Base-by-base conservation (phyloP, 2,888 invertebrate species). In the Agrotis puta region DNA sequence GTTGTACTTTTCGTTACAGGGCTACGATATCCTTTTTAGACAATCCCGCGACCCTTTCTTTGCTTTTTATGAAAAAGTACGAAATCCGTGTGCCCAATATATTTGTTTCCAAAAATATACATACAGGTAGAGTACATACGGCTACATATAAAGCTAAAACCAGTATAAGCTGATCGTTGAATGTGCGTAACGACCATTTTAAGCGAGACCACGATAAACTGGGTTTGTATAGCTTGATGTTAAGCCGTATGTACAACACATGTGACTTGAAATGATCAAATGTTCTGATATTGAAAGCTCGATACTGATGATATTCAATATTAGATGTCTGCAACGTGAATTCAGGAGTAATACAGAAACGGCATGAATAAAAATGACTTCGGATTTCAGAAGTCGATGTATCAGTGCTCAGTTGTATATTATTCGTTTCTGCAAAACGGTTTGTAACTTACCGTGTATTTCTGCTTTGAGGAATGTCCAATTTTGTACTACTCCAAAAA, bases 221-320 rank as follows among this genome's bases (percentile, higher is more conserved):
- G 33, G 33, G 1, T 6, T 33, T 33, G 33, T 33, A 33, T 33
- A 33, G 33, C 5, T 33, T 33, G 5, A 7, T 33, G 33, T 33
- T 6, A 16, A 43, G 5, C 39, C 39, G 9, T n/a, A n/a, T n/a
- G n/a, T 16, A 74, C 61, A 64, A 64, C 70, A 82, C 53, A 78
- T 82, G 79, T 51, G 58, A 56, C 64, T n/a, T 59, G 2, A 51
- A 67, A 74, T 64, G 68, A 70, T 64, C 51, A 54, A 64, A 71
- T 72, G 33, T 53, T 69, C 56, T 48, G 20, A 39, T 74, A 82
- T 82, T 58, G 74, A 53, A 69, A 14, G 47, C 54, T 58, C 22
- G 47, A 63, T 84, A 72, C 64, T 67, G 63, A 68, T 63, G 64
- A 22, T 67, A 78, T 82, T 76, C 67, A 48, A 63, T 70, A 82